phyloP scores from a whole-genome alignment of 2,888 invertebrate genomes.

The Sussaba pulchella region DNA sequence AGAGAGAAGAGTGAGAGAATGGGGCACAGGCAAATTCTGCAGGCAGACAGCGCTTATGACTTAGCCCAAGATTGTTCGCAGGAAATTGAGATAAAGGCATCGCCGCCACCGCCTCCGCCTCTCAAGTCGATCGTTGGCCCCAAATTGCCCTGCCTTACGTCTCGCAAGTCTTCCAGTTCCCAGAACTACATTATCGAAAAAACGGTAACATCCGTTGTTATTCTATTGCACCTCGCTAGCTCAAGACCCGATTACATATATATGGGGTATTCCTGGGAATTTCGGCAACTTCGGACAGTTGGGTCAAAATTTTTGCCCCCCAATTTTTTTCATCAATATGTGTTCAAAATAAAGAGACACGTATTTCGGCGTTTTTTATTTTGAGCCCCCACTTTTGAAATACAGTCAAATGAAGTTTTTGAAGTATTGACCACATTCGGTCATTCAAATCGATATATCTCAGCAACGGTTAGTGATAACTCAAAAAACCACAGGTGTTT shows the following conservation, averaged over 20 bases:
- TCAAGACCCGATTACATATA: conserved; percentile 66
- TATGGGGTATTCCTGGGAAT: too few species aligned
- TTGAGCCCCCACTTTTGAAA: too few species aligned
- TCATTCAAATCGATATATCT: too few species aligned
- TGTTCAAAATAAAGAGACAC: too few species aligned
- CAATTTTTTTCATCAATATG: too few species aligned
- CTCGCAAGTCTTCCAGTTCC: conserved; percentile 82
- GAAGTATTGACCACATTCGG: too few species aligned
- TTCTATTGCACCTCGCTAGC: conserved; percentile 74
- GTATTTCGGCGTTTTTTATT: too few species aligned
- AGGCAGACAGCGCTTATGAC: conserved; percentile 77
- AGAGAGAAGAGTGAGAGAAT: conserved; percentile 42
- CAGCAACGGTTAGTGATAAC: too few species aligned
- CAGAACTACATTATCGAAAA: conserved; percentile 83
- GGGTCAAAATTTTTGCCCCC: too few species aligned
- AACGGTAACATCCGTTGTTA: conserved; percentile 83
- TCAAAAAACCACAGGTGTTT: too few species aligned
- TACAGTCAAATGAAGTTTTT: too few species aligned
- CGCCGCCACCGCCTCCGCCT: conserved; percentile 81
- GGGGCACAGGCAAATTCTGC: conserved; percentile 61
- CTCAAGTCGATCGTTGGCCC: conserved; percentile 82
- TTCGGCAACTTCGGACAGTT: too few species aligned
- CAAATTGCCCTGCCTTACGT: conserved; percentile 82
- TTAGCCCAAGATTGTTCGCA: conserved; percentile 82
- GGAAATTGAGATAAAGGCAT: conserved; percentile 82